These are phyloP conservation scores for Bibio marci DNA, from an alignment of 2,888 invertebrate species.

Conservation along the genomic window DNA sequence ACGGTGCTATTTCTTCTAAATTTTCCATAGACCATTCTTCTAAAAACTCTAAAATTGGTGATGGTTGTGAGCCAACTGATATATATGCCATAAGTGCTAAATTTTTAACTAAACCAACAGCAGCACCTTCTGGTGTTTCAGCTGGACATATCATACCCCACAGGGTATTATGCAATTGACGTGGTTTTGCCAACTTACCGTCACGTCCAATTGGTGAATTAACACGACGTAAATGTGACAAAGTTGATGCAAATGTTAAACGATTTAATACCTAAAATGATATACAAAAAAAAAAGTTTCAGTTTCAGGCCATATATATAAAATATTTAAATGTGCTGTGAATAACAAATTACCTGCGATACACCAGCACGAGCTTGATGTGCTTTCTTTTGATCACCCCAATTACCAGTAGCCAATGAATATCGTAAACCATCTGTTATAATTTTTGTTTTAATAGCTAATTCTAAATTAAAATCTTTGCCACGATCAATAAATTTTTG, in stretches of 20 bases:
- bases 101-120: conserved; percentile 96
- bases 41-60: conserved; percentile 98
- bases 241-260: conserved; percentile 93
- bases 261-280: conserved; percentile 97
- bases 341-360: conserved; percentile 13
- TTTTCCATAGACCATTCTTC: conserved; percentile 99
- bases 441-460: conserved; percentile 80
- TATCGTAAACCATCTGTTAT: conserved; percentile 97
- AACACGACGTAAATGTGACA: conserved; percentile 93
- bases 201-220: conserved; percentile 99
- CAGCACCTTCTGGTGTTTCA: conserved; percentile 96
- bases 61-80: conserved; percentile 97
- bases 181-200: conserved; percentile 95
- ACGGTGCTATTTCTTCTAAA: conserved; percentile 97
- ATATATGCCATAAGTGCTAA: conserved; percentile 99
- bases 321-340: not conserved
- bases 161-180: conserved; percentile 95
- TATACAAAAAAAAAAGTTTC: too few species aligned
- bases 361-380: conserved; percentile 59
- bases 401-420: conserved; percentile 97
- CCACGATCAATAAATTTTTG: conserved; percentile 98
- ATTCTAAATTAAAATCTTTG: conserved; percentile 93
- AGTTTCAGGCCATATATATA: too few species aligned
- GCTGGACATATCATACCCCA: conserved; percentile 99
- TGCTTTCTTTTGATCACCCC: conserved; percentile 99